Base-by-base conservation (phyloP, 1,140 invertebrate species). In the Oryzaephilus surinamensis region DNA sequence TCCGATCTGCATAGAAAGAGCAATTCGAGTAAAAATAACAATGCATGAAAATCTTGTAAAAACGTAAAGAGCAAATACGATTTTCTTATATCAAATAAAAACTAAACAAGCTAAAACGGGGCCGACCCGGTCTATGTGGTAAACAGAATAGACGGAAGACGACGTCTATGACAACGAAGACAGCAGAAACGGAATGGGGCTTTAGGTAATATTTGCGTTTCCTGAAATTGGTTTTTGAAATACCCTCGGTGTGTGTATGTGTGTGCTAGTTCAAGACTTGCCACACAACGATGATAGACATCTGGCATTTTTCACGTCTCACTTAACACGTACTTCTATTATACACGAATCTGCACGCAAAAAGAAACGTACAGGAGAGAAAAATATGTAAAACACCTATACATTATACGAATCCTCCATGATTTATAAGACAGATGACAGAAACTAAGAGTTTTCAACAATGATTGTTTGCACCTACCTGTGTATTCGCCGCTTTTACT, bases 401-500 rank as follows among this genome's bases (percentile, higher is more conserved):
- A 20, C 19, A 20, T 8, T 20, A 20, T 20, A 5, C 19, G 19
- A 20, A 5, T 24, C 23, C 4, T n/a, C 8, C 11, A 1, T 24
- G 23, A n/a, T 24, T n/a, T n/a, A n/a, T n/a, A n/a, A n/a, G n/a
- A n/a, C n/a, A n/a, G n/a, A n/a, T n/a, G n/a, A n/a, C n/a, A n/a
- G n/a, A n/a, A n/a, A n/a, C n/a, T n/a, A n/a, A n/a, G n/a, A n/a
- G n/a, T n/a, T n/a, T n/a, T n/a, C n/a, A n/a, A n/a, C n/a, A n/a
- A n/a, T n/a, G n/a, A n/a, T n/a, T n/a, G 6, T 13, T 27, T 14
- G 15, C 6, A 50, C 52, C 58, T 45, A 69, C 67, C 67, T 21
- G 64, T 64, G 43, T 69, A 69, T 42, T 71, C 68, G 13, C 62
- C 63, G 43, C 62, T 69, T 49, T 69, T 70, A 47, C 66, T 67